Percentiles rank a stretch among this genome's conserved stretches.
Evolutionary conservation across 2,888 invertebrate genomes (phyloP).

Genomic region (Acleris literana): DNA sequence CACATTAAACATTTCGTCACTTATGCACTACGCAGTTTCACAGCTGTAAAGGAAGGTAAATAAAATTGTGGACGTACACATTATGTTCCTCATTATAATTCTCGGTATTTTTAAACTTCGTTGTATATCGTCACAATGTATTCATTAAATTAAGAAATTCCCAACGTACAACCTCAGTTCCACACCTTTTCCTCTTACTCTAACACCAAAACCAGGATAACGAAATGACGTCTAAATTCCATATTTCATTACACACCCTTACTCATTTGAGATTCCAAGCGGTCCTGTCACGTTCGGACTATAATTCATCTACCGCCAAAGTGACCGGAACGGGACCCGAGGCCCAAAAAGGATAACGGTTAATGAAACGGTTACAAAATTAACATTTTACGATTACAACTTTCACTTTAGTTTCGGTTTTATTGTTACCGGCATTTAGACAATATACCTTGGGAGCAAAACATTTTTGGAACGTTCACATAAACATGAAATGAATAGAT

Average conservation of each 20-base stretch:
- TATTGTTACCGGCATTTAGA: slow-evolving; percentile 16
- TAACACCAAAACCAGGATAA: not conserved
- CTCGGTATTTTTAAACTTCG: too few species aligned
- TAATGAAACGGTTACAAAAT: slow-evolving; percentile 30
- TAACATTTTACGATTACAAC: slow-evolving; percentile 32
- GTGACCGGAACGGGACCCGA: slow-evolving; percentile 4
- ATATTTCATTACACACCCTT: slow-evolving; percentile 2
- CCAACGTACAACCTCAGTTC: not conserved
- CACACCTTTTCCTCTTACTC: not conserved
- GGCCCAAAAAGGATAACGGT: slow-evolving; percentile 29
- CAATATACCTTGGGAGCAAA: not conserved
- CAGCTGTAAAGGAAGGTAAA: too few species aligned
- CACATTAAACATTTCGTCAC: too few species aligned
- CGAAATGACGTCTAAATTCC: slow-evolving; percentile 3
- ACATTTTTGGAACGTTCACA: not conserved
- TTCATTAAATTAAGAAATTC: too few species aligned
- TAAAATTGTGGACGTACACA: too few species aligned
- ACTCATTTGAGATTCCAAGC: slow-evolving; percentile 17
- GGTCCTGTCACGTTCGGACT: slow-evolving; percentile 4
- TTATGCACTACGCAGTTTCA: too few species aligned
- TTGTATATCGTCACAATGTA: too few species aligned
- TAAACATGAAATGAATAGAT: not conserved
- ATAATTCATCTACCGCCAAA: slow-evolving; percentile 33
- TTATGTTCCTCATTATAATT: too few species aligned
- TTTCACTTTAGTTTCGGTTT: slow-evolving; percentile 27